Base-by-base conservation (phyloP, 2,113 vertebrate genomes). In the Embiotoca jacksoni region DNA sequence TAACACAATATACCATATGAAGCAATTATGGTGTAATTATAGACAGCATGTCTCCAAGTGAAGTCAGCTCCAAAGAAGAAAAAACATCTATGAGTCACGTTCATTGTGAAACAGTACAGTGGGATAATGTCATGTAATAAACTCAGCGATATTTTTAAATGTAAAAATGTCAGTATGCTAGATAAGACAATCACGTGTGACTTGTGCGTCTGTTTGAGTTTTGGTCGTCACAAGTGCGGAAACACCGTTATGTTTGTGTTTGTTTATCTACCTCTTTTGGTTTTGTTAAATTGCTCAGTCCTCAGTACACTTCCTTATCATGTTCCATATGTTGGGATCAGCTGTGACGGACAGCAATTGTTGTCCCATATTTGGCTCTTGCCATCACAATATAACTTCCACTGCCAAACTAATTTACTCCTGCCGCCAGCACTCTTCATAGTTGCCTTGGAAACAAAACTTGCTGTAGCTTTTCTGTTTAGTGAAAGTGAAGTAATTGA, bases 401-500 rank as follows among this genome's bases (percentile, higher is more conserved):
- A 5, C 80, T 74, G 84, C 77, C 87, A 90, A 91, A 83, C 82
- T 78, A 71, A 89, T 91, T 90, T 92, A 82, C 80, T 88, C 53
- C 81, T 68, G 82, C 86, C 72, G 63, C 87, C 80, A 81, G 87
- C 78, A 62, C 76, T 86, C 81, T 54, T 79, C 62, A 83, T 84
- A 76, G 91, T 93, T 91, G 85, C 91, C 91, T 82, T 93, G 91
- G 87, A 90, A 94, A 92, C 91, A 31, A 88, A 90, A 89, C 79
- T 87, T 88, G 88, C 58, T 76, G 71, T 87, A 77, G 87, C 72
- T 80, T 88, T 58, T 83, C 75, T 86, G 76, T 87, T 90, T 84
- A 62, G 83, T 83, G 72, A 88, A 91, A 94, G 89, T 88, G 81
- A 87, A 85, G 87, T 91, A 88, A 93, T 92, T 92, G 91, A 94